Base-by-base conservation (phyloP, 2,888 invertebrate genomes). In the Megastigmus dorsalis region DNA sequence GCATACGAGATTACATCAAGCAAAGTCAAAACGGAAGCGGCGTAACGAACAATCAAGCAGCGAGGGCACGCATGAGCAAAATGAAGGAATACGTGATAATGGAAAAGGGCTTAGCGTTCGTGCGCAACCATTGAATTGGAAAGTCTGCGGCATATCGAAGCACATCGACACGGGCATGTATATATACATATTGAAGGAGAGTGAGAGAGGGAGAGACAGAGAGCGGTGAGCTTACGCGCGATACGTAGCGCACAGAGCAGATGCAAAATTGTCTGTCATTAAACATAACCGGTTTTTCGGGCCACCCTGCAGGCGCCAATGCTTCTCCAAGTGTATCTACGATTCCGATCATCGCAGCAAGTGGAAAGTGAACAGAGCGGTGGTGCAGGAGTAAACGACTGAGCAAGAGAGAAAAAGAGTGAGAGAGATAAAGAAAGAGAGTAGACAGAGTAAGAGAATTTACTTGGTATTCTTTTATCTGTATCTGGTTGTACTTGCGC, bases 281-380 rank as follows among this genome's bases (percentile, higher is more conserved):
- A 81, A 73, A 67, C 48, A 67, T 62, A 82, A 82, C 82, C 83
- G 81, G 82, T 81, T 83, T 82, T 70, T 77, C 75, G 77, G 80
- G 80, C 80, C 80, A 81, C 78, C 80, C 79, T 79, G 79, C 78
- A 75, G 74, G 71, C 70, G 70, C 79, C 66, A 52, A 71, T 23
- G 50, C 45, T 70, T 70, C 45, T 62, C 63, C 70, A 59, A 23
- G 23, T 41, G 54, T 69, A 73, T 55, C 48, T 67, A 38, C 60
- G 33, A 66, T 28, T 54, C 23, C 26, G 30, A 76, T 69, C 69
- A 30, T 45, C 41, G 28, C 20, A 15, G 26, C 43, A 38, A 70
- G 62, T 33, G 60, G 38, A 70, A 54, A 70, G 38, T 36, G 70
- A 43, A 62, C 26, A 36, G 28, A 45, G 23, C 18, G 9, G 13